Conservation (phyloP, 2,797 vertebrate genomes). For the Cuniculus paca region DNA sequence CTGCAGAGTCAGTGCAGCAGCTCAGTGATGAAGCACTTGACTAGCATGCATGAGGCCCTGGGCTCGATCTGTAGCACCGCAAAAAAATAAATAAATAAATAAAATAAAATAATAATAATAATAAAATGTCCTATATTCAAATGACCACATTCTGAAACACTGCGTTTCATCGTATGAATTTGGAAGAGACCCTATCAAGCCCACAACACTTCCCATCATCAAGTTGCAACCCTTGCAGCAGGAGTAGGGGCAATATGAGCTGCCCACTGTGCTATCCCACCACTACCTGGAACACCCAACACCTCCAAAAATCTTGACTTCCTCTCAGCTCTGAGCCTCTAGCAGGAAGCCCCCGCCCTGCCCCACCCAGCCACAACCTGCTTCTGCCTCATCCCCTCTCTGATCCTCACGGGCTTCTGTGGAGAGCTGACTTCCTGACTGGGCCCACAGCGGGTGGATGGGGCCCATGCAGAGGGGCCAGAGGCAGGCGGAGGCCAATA, state of each 20-base stretch:
- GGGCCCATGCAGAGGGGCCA: background rate
- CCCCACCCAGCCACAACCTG: rapidly evolving
- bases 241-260: rapidly evolving
- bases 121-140: background rate
- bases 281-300: background rate
- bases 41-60: background rate
- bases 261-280: rapidly evolving
- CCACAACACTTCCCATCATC: background rate
- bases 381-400: no score
- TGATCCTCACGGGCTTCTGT: background rate
- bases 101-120: no score
- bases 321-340: background rate
- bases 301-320: rapidly evolving
- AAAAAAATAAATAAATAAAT: background rate
- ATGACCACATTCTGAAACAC: background rate
- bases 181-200: no score
- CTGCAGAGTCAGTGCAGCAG: no score
- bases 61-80: background rate
- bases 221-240: background rate
- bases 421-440: rapidly evolving
- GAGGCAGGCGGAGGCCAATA: background rate
- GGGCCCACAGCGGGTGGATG: background rate
- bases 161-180: background rate
- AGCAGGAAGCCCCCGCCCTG: background rate
- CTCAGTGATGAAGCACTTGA: background rate